These are phyloP conservation scores for Eutolmus rufibarbis DNA, from an alignment of 2,888 invertebrate species.

Conservation along the genomic window DNA sequence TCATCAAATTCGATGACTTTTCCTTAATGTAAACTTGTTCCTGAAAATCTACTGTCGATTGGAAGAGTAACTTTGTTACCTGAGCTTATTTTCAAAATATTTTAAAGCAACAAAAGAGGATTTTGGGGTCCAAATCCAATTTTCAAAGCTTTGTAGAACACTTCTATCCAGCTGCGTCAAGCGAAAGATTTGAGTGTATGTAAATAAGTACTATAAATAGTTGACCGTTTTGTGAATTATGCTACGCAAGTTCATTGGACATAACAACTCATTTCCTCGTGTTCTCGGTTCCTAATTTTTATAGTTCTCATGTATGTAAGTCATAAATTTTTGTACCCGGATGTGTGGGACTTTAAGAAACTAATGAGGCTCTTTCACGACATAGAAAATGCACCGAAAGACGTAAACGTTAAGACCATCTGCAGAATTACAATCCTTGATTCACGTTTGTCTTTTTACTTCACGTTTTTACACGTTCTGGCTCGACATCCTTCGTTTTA, in stretches of 20 bases:
- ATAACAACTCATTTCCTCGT: not conserved
- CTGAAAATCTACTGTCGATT: no score
- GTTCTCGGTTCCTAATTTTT: not conserved
- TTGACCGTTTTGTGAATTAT: not conserved
- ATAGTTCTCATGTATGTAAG: not conserved
- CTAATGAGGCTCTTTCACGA: not conserved
- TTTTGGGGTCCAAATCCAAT: not conserved
- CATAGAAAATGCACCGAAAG: not conserved
- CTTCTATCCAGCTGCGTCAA: not conserved
- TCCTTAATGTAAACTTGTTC: no score
- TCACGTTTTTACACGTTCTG: not conserved
- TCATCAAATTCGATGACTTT: no score
- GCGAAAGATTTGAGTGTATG: not conserved
- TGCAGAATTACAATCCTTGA: not conserved
- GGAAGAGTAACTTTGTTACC: no score
- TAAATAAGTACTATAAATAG: not conserved
- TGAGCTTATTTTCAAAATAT: no score
- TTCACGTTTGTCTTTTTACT: not conserved
- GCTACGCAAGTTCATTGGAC: not conserved
- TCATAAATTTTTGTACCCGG: not conserved
- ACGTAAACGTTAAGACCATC: not conserved
- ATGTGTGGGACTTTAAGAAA: not conserved
- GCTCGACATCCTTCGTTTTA: not conserved
- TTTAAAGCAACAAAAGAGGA: no score
- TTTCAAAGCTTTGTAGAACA: not conserved